Percentiles rank a stretch among this genome's conserved stretches.
Evolutionary conservation across 2,113 vertebrate species (phyloP).

Genomic region (Lampris incognitus): DNA sequence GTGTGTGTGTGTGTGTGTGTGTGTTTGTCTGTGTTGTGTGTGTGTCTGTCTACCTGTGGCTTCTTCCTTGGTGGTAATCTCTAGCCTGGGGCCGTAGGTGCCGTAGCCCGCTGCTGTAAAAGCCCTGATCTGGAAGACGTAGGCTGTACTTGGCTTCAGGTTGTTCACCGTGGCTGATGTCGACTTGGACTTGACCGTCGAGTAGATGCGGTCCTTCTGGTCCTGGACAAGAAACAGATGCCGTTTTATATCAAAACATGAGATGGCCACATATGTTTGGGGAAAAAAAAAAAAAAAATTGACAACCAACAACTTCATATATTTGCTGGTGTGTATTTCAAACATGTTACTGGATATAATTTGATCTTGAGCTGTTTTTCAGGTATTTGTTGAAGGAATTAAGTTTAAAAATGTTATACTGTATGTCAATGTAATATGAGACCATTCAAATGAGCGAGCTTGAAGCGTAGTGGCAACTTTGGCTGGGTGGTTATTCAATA

Average conservation of each 20-base stretch:
- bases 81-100: conserved; percentile 93
- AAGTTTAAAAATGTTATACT: too few relatives aligned
- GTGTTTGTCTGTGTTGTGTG: background rate
- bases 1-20: too few relatives aligned
- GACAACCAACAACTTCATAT: too few relatives aligned
- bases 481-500: too few relatives aligned
- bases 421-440: too few relatives aligned
- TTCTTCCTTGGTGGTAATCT: conserved; percentile 96
- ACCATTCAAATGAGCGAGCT: too few relatives aligned
- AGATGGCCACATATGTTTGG: background rate
- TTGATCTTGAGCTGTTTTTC: conserved; percentile 28
- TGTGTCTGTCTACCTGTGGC: conserved; percentile 85
- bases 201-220: conserved; percentile 96
- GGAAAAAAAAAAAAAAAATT: background rate
- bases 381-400: background rate
- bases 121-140: conserved; percentile 97
- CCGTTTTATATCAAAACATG: background rate
- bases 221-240: conserved; percentile 82
- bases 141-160: conserved; percentile 95
- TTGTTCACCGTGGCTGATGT: conserved; percentile 96
- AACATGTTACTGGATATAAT: conserved; percentile 16
- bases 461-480: too few relatives aligned
- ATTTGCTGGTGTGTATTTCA: background rate
- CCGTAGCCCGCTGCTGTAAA: conserved; percentile 97
- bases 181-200: conserved; percentile 94